Evolutionary conservation across 2,797 vertebrate species (phyloP).

Genomic region (Argentina silus): DNA sequence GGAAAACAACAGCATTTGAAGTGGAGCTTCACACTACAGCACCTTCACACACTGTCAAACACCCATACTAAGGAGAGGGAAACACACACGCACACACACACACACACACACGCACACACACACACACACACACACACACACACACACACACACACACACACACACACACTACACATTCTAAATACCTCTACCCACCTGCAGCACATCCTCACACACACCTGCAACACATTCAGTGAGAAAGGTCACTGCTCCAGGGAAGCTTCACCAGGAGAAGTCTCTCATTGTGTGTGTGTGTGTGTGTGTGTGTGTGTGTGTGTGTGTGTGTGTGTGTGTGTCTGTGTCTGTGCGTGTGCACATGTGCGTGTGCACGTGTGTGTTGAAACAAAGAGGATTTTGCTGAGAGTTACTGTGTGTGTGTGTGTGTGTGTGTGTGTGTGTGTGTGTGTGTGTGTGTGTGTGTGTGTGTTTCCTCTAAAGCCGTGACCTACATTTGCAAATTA

Average conservation of each 20-base stretch:
- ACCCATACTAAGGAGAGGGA: no score
- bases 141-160: not conserved
- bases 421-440: not conserved
- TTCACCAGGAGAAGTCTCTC: constrained; percentile 1
- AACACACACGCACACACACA: not conserved
- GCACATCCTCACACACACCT: constrained; percentile 18
- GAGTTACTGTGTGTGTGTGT: constrained; percentile 14
- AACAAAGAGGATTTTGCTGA: constrained; percentile 15
- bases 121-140: not conserved
- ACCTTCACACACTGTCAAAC: no score
- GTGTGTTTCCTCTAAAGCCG: constrained; percentile 52
- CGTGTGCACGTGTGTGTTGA: constrained; percentile 12
- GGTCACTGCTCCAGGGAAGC: constrained; percentile 2
- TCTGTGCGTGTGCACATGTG: not conserved
- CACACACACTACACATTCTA: not conserved
- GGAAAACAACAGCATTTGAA: no score
- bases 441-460: not conserved
- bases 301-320: constrained; percentile 9
- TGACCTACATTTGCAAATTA: constrained; percentile 74
- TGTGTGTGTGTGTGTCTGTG: not conserved
- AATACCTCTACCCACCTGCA: not conserved
- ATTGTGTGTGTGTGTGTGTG: not conserved
- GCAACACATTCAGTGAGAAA: constrained; percentile 7
- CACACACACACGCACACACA: not conserved
- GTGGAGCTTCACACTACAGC: no score